Conservation (phyloP, 2,888 invertebrate genomes). For the Tachina fera region DNA sequence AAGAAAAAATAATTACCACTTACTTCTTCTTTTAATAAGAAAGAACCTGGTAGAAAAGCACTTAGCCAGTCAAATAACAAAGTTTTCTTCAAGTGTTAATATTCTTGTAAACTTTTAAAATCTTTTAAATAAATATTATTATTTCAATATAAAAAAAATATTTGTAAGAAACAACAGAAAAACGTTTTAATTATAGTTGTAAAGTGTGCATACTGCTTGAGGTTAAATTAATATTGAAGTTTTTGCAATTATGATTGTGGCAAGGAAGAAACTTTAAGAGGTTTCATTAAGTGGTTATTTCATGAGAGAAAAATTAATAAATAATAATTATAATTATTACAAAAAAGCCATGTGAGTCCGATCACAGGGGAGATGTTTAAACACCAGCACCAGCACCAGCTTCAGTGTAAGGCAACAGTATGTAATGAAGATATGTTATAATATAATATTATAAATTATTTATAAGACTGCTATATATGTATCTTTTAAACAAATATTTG, state of each 20-base stretch:
- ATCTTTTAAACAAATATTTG: no score
- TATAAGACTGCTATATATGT: no score
- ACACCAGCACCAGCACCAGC: no score
- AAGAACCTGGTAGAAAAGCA: background rate
- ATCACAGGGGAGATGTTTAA: no score
- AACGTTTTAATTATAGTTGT: constrained; percentile 20
- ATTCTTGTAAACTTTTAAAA: constrained; percentile 11
- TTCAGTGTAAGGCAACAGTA: no score
- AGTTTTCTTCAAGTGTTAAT: constrained; percentile 33
- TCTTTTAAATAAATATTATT: background rate
- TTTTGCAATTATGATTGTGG: background rate
- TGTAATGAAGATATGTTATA: no score
- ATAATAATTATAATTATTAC: background rate
- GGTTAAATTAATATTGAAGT: constrained; percentile 19
- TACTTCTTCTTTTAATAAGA: no score
- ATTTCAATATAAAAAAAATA: background rate
- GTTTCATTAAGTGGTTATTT: background rate
- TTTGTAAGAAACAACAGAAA: background rate
- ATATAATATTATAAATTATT: no score
- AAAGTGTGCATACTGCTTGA: background rate
- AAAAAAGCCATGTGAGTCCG: no score
- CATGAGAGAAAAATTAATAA: background rate
- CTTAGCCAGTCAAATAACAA: no score
- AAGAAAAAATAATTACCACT: no score
- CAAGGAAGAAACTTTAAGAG: background rate